Percentiles rank a stretch among this genome's conserved stretches.
phyloP scores from a whole-genome alignment of 2,797 vertebrate species.

The Parotocinclus haroldoi region DNA sequence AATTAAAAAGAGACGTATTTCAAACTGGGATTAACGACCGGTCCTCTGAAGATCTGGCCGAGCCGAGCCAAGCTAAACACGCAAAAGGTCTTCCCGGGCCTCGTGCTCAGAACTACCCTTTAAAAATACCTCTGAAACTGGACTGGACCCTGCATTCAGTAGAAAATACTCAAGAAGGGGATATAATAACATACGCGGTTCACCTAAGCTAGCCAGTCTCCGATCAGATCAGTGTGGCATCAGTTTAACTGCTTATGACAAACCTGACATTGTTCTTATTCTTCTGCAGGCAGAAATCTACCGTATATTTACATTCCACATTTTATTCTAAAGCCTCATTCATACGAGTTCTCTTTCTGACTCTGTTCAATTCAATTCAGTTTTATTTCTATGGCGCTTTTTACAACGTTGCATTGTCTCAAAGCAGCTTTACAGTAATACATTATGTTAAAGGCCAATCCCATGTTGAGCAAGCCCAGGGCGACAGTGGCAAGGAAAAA shows the following conservation, averaged over 20 bases:
- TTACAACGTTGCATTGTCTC: no score
- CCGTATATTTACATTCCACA: conserved; percentile 40
- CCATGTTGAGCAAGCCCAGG: no score
- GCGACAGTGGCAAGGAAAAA: no score
- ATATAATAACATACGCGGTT: conserved; percentile 50
- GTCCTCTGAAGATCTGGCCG: conserved; percentile 42
- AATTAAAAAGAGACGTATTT: conserved; percentile 67
- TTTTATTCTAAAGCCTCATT: conserved; percentile 17
- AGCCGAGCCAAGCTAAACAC: conserved; percentile 55
- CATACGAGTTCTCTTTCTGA: conserved; percentile 33
- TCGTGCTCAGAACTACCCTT: conserved; percentile 40
- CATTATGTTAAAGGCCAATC: no score
- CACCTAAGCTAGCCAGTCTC: conserved; percentile 35
- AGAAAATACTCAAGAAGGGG: conserved; percentile 37
- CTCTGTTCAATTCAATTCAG: neutral
- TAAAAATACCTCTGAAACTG: conserved; percentile 45
- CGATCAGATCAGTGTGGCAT: conserved; percentile 54
- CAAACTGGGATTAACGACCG: conserved; percentile 53
- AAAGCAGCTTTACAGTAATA: no score
- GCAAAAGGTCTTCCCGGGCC: conserved; percentile 1
- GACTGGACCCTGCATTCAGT: conserved; percentile 38
- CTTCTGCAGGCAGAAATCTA: conserved; percentile 37
- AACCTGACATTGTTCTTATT: conserved; percentile 46
- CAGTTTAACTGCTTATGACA: conserved; percentile 55
- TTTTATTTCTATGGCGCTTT: no score